Evolutionary conservation across 2,888 invertebrate genomes (phyloP), one percentile per base, ranked within the genome.

Genomic region (Temnothorax unifasciatus): DNA sequence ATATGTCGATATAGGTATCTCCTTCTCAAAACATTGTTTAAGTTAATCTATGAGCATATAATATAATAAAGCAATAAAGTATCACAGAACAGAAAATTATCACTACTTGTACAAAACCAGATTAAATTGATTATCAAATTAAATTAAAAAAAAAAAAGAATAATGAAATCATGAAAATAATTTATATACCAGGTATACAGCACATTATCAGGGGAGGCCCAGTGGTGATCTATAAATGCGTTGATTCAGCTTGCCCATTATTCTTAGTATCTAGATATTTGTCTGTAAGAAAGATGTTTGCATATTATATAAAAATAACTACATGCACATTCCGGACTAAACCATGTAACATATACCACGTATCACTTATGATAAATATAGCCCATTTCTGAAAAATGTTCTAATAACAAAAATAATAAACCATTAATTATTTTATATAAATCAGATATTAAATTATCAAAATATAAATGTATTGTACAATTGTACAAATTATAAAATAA

Each of bases 241-340:
- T 95, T 92, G 95, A 94, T 94, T 94, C 95, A 90, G 94, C 94
- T 93, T 94, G 93, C 90, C 94, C 94, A 91, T 94, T 95, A 93
- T 94, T 93, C 93, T 94, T 95, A 95, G 94, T 92, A 91, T 94
- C 93, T 94, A 95, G 92, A 94, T 88, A 93, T 89, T 93, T 93
- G 90, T 94, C 95, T 95, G 95, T 83, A 95, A 95, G 93, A 95
- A 95, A 95, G 92, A 94, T 92, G 91, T 91, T 89, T 71, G 88
- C 71, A 86, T 85, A 83, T 90, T 90, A 91, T 76, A 90, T 68
- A 89, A 88, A 84, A 88, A 85, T 87, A 85, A 89, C 69, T 86
- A 64, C 79, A 77, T 84, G 85, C 81, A 84, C 83, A 83, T 86
- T 86, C 82, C 88, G 66, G 18, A 57, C 83, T 87, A 84, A 68